Evolutionary conservation across 2,888 invertebrate species (phyloP).

Genomic region (Trichopria drosophilae): DNA sequence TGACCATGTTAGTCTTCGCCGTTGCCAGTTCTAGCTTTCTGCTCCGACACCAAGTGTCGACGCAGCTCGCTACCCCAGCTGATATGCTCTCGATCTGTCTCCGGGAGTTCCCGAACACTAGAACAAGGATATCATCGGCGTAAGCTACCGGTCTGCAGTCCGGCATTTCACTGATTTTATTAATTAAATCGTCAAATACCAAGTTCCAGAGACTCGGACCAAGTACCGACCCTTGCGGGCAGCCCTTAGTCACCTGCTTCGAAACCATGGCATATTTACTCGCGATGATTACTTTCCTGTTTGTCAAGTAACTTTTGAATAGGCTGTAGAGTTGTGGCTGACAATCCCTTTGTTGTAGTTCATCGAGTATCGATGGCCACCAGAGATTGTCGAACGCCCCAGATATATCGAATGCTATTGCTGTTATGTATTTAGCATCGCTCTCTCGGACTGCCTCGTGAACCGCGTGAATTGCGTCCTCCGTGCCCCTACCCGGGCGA

Average conservation of each 20-base stretch:
- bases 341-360: not conserved
- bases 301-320: slow-evolving; percentile 10
- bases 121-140: slow-evolving; percentile 28
- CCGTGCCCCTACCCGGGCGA: not conserved
- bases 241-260: slow-evolving; percentile 20
- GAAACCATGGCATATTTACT: not conserved
- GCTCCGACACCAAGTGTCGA: not conserved
- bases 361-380: slow-evolving; percentile 14
- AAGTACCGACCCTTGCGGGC: slow-evolving; percentile 30
- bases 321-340: not conserved
- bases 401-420: slow-evolving; percentile 14
- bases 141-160: slow-evolving; percentile 17
- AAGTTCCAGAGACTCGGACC: slow-evolving; percentile 25
- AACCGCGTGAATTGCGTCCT: slow-evolving; percentile 17
- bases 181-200: slow-evolving; percentile 14
- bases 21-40: slow-evolving; percentile 19
- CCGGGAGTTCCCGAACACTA: slow-evolving; percentile 18
- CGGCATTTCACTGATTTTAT: not conserved
- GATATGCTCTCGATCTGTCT: slow-evolving; percentile 6
- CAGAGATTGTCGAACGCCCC: slow-evolving; percentile 24
- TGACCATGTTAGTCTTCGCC: slow-evolving; percentile 15
- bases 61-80: not conserved
- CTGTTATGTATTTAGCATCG: not conserved
- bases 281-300: slow-evolving; percentile 1
- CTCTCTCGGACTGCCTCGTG: not conserved